Percentiles rank a stretch among this genome's conserved stretches.
These are phyloP conservation scores for Mya arenaria DNA, from an alignment of 1,140 invertebrate species.

Conservation along the genomic window DNA sequence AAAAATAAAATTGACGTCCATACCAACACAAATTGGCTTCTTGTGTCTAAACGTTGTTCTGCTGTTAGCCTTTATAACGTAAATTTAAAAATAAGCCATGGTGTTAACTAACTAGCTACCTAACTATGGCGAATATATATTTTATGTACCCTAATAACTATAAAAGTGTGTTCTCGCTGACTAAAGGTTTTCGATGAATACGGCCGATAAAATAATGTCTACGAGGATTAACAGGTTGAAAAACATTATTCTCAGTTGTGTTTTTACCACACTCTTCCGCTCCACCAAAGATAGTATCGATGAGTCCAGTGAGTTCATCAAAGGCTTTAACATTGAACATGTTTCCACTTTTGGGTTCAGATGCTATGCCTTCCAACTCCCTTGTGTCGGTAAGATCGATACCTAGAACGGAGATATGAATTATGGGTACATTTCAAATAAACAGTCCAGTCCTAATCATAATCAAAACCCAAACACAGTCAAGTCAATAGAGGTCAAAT, in stretches of 20 bases:
- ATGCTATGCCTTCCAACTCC: constrained; percentile 67
- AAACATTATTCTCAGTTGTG: background rate
- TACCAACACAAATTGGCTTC: background rate
- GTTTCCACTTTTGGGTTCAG: constrained; percentile 62
- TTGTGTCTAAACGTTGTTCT: background rate
- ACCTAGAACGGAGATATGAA: constrained; percentile 56
- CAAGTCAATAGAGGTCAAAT: too few species aligned
- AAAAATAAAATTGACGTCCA: background rate
- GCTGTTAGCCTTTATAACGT: background rate
- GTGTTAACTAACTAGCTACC: background rate
- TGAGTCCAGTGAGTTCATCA: constrained; percentile 68
- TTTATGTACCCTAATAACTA: background rate
- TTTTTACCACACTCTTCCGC: background rate
- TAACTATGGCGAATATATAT: background rate
- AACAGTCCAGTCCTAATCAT: too few species aligned
- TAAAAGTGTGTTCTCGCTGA: background rate
- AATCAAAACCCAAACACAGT: too few species aligned
- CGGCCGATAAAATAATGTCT: background rate
- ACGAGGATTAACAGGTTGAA: background rate
- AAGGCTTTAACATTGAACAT: constrained; percentile 70
- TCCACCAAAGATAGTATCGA: constrained; percentile 65
- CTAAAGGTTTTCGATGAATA: background rate
- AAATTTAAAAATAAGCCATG: background rate
- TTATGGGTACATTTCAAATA: too few species aligned
- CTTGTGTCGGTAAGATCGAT: constrained; percentile 60